Conservation (phyloP, 2,888 invertebrate species). For the Phyllotreta striolata region DNA sequence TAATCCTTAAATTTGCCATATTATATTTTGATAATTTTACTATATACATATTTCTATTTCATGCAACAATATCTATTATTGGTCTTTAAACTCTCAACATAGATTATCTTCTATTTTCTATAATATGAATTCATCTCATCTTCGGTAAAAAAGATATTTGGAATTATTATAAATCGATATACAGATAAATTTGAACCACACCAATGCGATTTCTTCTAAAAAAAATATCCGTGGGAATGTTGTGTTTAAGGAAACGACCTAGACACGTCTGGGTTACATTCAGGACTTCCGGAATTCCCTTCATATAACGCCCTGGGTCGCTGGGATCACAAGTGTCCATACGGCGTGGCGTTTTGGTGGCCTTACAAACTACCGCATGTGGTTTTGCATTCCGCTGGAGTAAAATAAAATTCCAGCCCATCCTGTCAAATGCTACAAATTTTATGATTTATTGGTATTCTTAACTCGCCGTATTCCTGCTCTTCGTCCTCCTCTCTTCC, state of each 20-base stretch:
- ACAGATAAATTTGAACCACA: background rate
- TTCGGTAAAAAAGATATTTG: too few species aligned
- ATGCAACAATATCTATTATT: background rate
- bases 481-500: too few species aligned
- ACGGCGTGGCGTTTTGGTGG: slow-evolving; percentile 23
- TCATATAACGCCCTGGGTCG: slow-evolving; percentile 19
- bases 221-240: slow-evolving; percentile 47
- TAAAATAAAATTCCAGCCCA: too few species aligned
- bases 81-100: background rate
- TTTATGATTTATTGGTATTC: too few species aligned
- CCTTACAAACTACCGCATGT: slow-evolving; percentile 30
- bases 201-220: slow-evolving; percentile 1
- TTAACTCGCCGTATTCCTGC: too few species aligned
- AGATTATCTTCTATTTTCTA: background rate
- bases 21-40: background rate
- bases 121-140: too few species aligned
- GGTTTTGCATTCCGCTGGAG: slow-evolving; percentile 10
- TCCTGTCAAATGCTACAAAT: too few species aligned
- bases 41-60: background rate
- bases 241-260: slow-evolving; percentile 49
- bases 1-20: too few species aligned
- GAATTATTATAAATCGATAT: background rate
- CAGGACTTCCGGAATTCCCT: slow-evolving; percentile 52
- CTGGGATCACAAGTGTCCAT: slow-evolving; percentile 30
- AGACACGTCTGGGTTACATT: slow-evolving; percentile 50